Percentiles rank a stretch among this genome's conserved stretches.
phyloP scores from a whole-genome alignment of 2,888 invertebrate genomes.

The Thereva nobilitata region DNA sequence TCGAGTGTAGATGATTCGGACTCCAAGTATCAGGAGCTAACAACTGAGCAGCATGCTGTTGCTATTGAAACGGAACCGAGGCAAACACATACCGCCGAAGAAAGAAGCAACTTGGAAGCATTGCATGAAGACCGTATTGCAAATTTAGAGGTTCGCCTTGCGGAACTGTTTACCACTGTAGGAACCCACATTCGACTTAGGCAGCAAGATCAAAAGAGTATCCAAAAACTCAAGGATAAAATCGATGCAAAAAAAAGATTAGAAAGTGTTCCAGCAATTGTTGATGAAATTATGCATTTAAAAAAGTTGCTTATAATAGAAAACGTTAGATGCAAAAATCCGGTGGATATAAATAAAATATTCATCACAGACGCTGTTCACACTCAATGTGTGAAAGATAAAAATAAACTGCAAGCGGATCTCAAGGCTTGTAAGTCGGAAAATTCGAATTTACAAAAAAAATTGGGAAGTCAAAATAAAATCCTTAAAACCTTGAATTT shows the following conservation, averaged over 20 bases:
- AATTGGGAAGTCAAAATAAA: slow-evolving; percentile 59
- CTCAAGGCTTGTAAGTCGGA: slow-evolving; percentile 67
- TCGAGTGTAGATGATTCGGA: slow-evolving; percentile 52
- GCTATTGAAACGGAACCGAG: slow-evolving; percentile 76
- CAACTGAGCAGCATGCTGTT: slow-evolving; percentile 68
- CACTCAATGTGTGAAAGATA: slow-evolving; percentile 67
- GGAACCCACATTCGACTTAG: slow-evolving; percentile 75
- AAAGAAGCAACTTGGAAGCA: slow-evolving; percentile 68
- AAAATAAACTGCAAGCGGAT: slow-evolving; percentile 66
- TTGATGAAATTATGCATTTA: slow-evolving; percentile 68
- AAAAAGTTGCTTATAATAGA: slow-evolving; percentile 66
- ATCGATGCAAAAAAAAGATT: slow-evolving; percentile 53
- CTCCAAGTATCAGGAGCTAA: slow-evolving; percentile 60
- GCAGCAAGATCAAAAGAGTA: slow-evolving; percentile 72
- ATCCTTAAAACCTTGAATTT: slow-evolving; percentile 68
- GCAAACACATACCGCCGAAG: slow-evolving; percentile 73
- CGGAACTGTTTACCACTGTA: slow-evolving; percentile 78
- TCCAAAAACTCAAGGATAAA: slow-evolving; percentile 64
- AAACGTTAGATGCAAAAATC: slow-evolving; percentile 65
- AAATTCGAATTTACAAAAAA: slow-evolving; percentile 47
- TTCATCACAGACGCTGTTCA: slow-evolving; percentile 60
- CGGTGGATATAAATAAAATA: slow-evolving; percentile 64
- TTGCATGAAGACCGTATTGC: slow-evolving; percentile 78
- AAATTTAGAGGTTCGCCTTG: slow-evolving; percentile 72
- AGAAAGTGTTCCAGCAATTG: slow-evolving; percentile 59